Conservation (phyloP, 2,113 vertebrate genomes). For the Hippocampus guttulatus region DNA sequence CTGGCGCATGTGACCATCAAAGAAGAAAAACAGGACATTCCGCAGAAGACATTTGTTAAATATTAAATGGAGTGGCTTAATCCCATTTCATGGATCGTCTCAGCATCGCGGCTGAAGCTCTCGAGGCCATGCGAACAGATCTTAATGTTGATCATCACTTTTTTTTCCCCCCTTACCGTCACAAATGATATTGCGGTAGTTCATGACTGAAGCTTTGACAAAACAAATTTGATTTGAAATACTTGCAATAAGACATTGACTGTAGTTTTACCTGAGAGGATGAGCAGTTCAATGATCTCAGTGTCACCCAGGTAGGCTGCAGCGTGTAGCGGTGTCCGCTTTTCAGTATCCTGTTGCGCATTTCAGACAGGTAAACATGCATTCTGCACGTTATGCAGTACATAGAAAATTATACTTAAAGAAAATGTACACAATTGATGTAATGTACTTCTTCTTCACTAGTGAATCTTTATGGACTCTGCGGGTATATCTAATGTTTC, state of each 20-base stretch:
- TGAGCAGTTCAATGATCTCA: slow-evolving; percentile 97
- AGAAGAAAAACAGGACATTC: slow-evolving; percentile 3
- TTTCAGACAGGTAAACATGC: not conserved
- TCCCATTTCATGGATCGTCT: not conserved
- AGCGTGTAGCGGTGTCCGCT: slow-evolving; percentile 95
- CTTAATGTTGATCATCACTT: not conserved
- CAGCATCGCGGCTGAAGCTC: not conserved
- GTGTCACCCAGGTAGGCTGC: slow-evolving; percentile 95
- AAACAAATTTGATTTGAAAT: not conserved
- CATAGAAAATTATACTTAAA: not conserved
- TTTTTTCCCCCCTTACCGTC: not conserved
- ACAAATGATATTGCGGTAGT: not conserved
- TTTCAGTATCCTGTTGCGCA: slow-evolving; percentile 86
- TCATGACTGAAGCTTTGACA: not conserved
- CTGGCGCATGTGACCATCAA: not conserved
- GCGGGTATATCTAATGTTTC: not conserved
- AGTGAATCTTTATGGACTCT: not conserved
- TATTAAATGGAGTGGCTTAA: not conserved
- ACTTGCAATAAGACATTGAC: not conserved
- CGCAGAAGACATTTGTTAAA: not conserved
- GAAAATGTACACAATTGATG: not conserved
- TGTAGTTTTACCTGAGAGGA: slow-evolving; percentile 86
- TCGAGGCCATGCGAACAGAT: not conserved
- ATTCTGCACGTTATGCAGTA: not conserved
- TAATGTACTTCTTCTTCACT: too few species aligned